phyloP scores from a whole-genome alignment of 1,140 invertebrate genomes.

The Procambarus clarkii region DNA sequence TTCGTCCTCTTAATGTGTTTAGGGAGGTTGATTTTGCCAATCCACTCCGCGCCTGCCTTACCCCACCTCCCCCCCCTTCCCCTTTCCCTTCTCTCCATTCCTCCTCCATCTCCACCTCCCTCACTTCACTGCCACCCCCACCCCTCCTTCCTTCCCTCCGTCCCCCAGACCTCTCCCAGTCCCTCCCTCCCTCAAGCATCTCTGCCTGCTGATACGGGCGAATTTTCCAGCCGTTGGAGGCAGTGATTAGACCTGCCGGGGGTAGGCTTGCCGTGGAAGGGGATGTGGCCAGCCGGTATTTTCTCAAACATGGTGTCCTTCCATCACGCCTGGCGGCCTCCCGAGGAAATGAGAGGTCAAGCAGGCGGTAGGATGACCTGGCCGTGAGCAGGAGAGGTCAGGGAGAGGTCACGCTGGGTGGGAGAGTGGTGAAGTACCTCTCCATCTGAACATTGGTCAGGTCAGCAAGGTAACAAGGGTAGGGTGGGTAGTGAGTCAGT shows the following conservation, averaged over 20 bases:
- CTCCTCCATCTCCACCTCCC: conserved; percentile 12
- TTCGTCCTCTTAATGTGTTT: conserved; percentile 50
- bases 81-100: neutral
- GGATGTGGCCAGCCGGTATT: too few species aligned
- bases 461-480: too few species aligned
- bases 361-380: neutral
- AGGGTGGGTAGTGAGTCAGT: too few species aligned
- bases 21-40: conserved; percentile 39
- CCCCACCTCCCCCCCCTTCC: neutral
- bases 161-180: neutral
- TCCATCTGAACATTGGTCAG: too few species aligned
- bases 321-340: neutral
- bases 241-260: conserved; percentile 49
- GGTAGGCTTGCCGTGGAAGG: neutral
- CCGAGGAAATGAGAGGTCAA: conserved; percentile 30
- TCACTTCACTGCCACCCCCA: conserved; percentile 26
- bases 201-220: conserved; percentile 46
- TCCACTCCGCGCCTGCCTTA: conserved; percentile 2
- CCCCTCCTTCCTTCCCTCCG: conserved; percentile 4
- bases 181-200: conserved; percentile 23
- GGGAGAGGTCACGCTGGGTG: neutral
- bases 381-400: neutral
- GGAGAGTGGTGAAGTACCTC: too few species aligned
- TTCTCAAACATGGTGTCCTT: neutral
- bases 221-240: conserved; percentile 50